Base-by-base conservation (phyloP, 1,140 invertebrate species). In the Berghia stephanieae region DNA sequence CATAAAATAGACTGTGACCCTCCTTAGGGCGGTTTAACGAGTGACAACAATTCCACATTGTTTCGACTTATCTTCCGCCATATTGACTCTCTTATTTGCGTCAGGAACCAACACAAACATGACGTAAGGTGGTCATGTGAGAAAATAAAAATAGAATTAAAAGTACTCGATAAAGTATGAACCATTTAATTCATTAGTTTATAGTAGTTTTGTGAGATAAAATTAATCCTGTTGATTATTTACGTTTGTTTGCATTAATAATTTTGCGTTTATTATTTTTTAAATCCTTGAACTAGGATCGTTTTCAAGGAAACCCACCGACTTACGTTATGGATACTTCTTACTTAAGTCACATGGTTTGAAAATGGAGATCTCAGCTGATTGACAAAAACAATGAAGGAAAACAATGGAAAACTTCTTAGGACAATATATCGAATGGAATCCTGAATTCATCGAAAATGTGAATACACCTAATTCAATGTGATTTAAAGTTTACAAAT, bases 51-150 rank as follows among this genome's bases (percentile, higher is more conserved):
- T 8, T 31, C 38, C 31, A 6, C 3, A 3, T 4, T n/a, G 38
- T 24, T 38, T 67, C 34, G 1, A 16, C 2, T 38, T 13, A 2
- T 16, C 21, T 6, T 34, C 83, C 81, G 85, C 85, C 85, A 86
- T 86, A 80, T 83, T 80, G 72, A 82, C 82, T 86, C 85, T 83
- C 84, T 83, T 84, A 81, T 84, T 86, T 82, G 80, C 81, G 81
- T 82, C 79, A 83, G 85, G 82, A 83, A 85, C 85, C 84, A 84
- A 86, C 80, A 86, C 83, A 86, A 83, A 84, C 49, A 71, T 83
- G 80, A 84, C 81, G 81, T 83, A 31, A 68, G 13, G 63, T 38
- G 52, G 40, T 43, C 72, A 79, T 27, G 66, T 79, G 72, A 55
- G 70, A 8, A 31, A 34, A 63, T 43, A 68, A 75, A 67, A 67